Evolutionary conservation across 2,797 vertebrate species (phyloP), one percentile per base, ranked within the genome.

Genomic region (Micrastur ruficollis): DNA sequence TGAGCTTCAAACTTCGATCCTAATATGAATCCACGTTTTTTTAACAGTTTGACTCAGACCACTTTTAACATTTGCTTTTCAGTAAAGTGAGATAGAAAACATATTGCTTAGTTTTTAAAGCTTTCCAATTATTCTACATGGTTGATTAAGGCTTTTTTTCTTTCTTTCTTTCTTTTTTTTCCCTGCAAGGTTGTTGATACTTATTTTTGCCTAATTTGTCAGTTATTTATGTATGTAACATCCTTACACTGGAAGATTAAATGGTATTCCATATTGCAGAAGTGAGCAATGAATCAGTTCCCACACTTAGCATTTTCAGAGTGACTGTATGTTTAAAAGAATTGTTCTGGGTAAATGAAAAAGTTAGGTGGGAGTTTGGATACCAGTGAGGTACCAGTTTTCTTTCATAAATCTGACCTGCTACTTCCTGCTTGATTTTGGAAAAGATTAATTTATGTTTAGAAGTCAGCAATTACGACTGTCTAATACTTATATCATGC

Each of bases 201-300:
- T 71, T 82, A 82, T 27, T 92, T 94, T 95, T 76, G 61, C 36
- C 56, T 78, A 47, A 76, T 95, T 94, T 95, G 56, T 81, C 59
- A 80, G 21, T 12, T 75, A 42, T 94, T 84, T 90, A 56, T 62
- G 17, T 92, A 27, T 49, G 61, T 82, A 80, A 72, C 34, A 72
- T 78, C 38, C 19, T 32, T 65, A 47, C 32, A 19, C 22, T 65
- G 79, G 67, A 72, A 89, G 27, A 75, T 86, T 86, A 89, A 90
- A 62, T 34, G 89, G 18, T 88, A 44, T 89, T 89, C 74, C n/a
- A 18, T 56, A 47, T 6, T 87, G 34, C 31, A 89, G 68, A 88
- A 87, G 29, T 76, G 85, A 92, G 52, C 55, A 86, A 44, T 49
- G 9, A 89, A 72, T 81, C n/a, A 3, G 4, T 56, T 90, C 44